Evolutionary conservation across 2,888 invertebrate species (phyloP).

Genomic region (Drosophila borborema): DNA sequence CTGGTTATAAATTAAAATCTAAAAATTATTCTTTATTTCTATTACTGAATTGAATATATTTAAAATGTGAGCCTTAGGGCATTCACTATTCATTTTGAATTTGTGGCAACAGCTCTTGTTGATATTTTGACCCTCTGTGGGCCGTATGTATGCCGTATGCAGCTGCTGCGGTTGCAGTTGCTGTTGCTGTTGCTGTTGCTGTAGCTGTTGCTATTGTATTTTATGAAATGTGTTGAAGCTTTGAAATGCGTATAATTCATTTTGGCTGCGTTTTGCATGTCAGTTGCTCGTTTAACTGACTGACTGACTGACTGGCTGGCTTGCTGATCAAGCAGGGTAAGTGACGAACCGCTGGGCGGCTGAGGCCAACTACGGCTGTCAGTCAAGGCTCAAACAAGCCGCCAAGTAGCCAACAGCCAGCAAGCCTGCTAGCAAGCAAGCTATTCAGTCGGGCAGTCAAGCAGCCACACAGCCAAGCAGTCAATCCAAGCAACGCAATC

Average conservation of each 20-base stretch:
- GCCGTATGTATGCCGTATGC: slow-evolving; percentile 3
- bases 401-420: slow-evolving; percentile 48
- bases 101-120: slow-evolving; percentile 31
- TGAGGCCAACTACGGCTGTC: slow-evolving; percentile 52
- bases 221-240: slow-evolving; percentile 66
- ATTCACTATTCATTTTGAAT: slow-evolving; percentile 40
- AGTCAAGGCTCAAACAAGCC: slow-evolving; percentile 58
- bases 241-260: slow-evolving; percentile 79
- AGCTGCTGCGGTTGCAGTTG: slow-evolving; percentile 15
- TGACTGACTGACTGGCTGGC: slow-evolving; percentile 26
- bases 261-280: slow-evolving; percentile 55
- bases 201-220: slow-evolving; percentile 38
- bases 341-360: slow-evolving; percentile 35
- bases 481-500: slow-evolving; percentile 6
- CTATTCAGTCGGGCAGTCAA: neutral
- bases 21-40: too few species aligned
- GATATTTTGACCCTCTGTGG: slow-evolving; percentile 28
- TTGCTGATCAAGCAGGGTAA: slow-evolving; percentile 34
- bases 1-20: too few species aligned
- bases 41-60: neutral
- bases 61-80: slow-evolving; percentile 48
- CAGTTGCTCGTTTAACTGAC: slow-evolving; percentile 19
- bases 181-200: neutral
- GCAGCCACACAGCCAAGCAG: neutral
- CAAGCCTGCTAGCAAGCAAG: slow-evolving; percentile 8